These are phyloP conservation scores for Echinops telfairi DNA, from an alignment of 2,113 vertebrate genomes.

Conservation along the genomic window DNA sequence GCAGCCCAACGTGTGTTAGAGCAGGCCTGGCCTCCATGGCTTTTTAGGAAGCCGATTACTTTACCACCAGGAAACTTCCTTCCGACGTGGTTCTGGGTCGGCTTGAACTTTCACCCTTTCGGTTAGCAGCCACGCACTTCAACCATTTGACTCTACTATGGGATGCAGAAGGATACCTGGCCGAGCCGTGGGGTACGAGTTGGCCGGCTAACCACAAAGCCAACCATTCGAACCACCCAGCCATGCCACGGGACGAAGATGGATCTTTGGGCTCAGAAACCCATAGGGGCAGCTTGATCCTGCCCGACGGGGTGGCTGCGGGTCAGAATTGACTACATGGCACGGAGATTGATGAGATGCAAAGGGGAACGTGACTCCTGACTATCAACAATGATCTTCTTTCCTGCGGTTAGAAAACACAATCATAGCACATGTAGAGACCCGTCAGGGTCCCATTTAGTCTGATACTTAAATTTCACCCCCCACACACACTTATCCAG, in stretches of 20 bases:
- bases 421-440: not conserved
- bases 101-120: not conserved
- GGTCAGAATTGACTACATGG: too few species aligned
- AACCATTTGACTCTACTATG: not conserved
- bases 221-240: too few species aligned
- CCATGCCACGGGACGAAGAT: too few species aligned
- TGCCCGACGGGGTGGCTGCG: too few species aligned
- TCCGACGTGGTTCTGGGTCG: not conserved
- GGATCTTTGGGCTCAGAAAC: too few species aligned
- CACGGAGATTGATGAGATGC: too few species aligned
- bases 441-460: not conserved
- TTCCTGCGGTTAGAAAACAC: too few species aligned
- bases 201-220: too few species aligned
- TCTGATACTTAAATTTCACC: not conserved
- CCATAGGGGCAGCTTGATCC: too few species aligned
- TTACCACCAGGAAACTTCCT: not conserved
- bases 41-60: not conserved
- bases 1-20: not conserved
- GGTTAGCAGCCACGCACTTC: not conserved
- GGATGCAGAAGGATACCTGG: too few species aligned
- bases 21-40: not conserved
- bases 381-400: not conserved
- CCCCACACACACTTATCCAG: not conserved
- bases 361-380: not conserved
- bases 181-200: too few species aligned